These are phyloP conservation scores for Ciconia stormi DNA, from an alignment of 2,113 vertebrate genomes.

Conservation along the genomic window DNA sequence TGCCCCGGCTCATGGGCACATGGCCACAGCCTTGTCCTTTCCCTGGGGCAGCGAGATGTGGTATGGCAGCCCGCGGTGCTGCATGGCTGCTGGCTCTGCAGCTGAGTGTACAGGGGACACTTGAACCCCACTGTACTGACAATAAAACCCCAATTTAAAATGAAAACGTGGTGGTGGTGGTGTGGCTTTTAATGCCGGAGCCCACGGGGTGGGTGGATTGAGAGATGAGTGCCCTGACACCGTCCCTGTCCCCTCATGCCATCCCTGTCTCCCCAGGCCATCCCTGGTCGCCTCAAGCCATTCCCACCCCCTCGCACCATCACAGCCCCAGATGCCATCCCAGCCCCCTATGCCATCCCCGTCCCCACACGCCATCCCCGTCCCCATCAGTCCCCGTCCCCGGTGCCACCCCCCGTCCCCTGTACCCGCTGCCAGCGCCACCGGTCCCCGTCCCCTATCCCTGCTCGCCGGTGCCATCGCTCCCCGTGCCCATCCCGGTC, in stretches of 20 bases:
- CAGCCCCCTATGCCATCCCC: too few relatives aligned
- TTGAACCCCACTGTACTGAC: neutral
- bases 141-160: conserved; percentile 22
- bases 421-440: too few relatives aligned
- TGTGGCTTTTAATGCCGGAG: neutral
- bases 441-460: neutral
- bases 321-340: neutral
- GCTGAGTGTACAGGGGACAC: neutral
- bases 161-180: neutral
- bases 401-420: too few relatives aligned
- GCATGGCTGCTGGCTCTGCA: neutral
- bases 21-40: neutral
- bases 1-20: neutral
- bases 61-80: rapidly evolving
- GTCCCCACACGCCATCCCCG: neutral
- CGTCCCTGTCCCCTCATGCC: too few relatives aligned
- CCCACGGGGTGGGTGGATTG: rapidly evolving
- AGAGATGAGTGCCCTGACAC: neutral
- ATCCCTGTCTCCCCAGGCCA: rapidly evolving
- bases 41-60: neutral
- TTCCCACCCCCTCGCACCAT: too few relatives aligned
- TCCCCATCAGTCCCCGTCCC: too few relatives aligned
- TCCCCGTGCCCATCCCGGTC: neutral
- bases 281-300: too few relatives aligned
- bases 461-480: neutral